Evolutionary conservation across 2,113 vertebrate species (phyloP).

Genomic region (Paralichthys olivaceus): DNA sequence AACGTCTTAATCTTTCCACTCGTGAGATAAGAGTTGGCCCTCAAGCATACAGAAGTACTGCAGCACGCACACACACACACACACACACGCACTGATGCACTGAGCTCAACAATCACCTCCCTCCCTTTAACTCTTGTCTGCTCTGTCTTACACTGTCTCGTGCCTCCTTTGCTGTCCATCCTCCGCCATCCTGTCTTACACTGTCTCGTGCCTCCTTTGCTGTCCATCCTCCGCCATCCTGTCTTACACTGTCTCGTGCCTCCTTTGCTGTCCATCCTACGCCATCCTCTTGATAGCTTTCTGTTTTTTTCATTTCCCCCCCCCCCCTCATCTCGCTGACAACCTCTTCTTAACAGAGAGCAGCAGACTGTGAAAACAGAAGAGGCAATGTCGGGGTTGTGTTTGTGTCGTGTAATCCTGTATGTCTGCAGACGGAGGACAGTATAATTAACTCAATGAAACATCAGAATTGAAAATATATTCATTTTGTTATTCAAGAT

Average conservation of each 20-base stretch:
- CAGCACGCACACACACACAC: constrained; percentile 10
- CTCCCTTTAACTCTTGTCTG: constrained; percentile 10
- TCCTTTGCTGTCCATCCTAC: constrained; percentile 2
- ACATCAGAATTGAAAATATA: constrained; percentile 22
- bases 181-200: constrained; percentile 1
- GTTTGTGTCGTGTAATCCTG: constrained; percentile 48
- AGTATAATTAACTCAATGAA: constrained; percentile 50
- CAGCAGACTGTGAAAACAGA: constrained; percentile 72
- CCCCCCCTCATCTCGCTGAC: constrained; percentile 22
- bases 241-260: constrained; percentile 3
- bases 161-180: constrained; percentile 12
- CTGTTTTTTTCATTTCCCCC: constrained; percentile 18
- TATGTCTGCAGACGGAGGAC: constrained; percentile 40
- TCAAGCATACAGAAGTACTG: not conserved
- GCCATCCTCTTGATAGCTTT: constrained; percentile 53
- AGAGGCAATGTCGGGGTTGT: constrained; percentile 41
- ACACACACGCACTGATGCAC: not conserved
- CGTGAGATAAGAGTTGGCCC: constrained; percentile 24
- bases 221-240: not conserved
- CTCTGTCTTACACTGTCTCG: constrained; percentile 1
- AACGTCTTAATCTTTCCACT: not conserved
- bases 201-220: constrained; percentile 13
- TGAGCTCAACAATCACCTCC: constrained; percentile 5
- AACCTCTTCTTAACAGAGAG: constrained; percentile 59
- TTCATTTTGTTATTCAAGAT: constrained; percentile 26